Conservation (phyloP, 2,113 vertebrate genomes). For the Pterocles burchelli region DNA sequence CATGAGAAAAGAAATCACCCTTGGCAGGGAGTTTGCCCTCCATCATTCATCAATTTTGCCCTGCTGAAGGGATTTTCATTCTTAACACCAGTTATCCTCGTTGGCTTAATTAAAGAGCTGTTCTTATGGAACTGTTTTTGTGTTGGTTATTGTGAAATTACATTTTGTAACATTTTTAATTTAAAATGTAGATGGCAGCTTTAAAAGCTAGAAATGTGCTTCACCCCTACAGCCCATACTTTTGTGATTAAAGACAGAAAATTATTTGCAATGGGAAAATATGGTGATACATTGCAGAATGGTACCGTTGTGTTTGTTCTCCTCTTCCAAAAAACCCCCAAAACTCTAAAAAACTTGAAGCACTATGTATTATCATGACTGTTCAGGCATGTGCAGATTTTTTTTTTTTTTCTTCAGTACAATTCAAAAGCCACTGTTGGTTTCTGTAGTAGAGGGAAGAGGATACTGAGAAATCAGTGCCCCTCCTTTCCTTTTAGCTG, state of each 20-base stretch:
- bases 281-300: background rate
- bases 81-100: background rate
- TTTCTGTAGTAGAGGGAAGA: constrained; percentile 3
- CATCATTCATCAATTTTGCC: background rate
- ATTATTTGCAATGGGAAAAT: background rate
- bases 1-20: background rate
- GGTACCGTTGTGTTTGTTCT: background rate
- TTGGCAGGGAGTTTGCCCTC: background rate
- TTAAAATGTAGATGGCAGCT: background rate
- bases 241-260: background rate
- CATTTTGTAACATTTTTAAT: background rate
- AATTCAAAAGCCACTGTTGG: constrained; percentile 7
- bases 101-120: background rate
- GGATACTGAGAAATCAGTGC: constrained; percentile 4
- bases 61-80: background rate
- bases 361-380: background rate
- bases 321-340: background rate
- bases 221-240: background rate
- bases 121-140: background rate
- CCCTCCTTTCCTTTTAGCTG: constrained; percentile 50
- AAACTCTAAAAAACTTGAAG: background rate
- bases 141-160: background rate
- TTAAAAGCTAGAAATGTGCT: background rate
- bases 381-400: background rate
- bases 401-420: background rate